phyloP scores from a whole-genome alignment of 2,113 vertebrate species.

The Burhinus bistriatus region DNA sequence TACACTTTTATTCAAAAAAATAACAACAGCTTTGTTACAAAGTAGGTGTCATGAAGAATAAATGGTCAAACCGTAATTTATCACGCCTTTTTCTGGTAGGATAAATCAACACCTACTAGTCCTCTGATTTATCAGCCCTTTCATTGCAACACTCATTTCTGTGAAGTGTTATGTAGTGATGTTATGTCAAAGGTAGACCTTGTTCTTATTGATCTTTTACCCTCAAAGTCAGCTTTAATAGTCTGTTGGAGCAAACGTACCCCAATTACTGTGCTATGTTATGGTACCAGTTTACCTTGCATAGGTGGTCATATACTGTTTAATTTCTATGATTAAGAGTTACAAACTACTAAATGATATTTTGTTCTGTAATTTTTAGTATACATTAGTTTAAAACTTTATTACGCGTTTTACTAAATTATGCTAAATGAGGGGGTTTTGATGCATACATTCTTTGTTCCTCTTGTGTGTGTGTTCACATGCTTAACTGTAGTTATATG shows the following conservation, averaged over 20 bases:
- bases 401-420: neutral
- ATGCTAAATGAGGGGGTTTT: neutral
- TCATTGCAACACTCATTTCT: neutral
- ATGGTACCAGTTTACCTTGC: neutral
- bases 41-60: conserved; percentile 34
- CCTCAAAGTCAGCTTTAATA: neutral
- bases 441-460: neutral
- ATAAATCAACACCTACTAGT: conserved; percentile 1
- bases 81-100: conserved; percentile 19
- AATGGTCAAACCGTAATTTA: neutral
- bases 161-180: neutral
- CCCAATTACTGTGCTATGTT: neutral
- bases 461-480: neutral
- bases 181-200: conserved; percentile 34
- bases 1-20: neutral
- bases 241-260: neutral
- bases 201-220: conserved; percentile 8
- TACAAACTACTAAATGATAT: neutral
- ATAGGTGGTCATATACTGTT: neutral
- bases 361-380: neutral
- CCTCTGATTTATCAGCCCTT: conserved; percentile 34
- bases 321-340: neutral
- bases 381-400: neutral
- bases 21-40: neutral
- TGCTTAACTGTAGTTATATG: neutral